These are phyloP conservation scores for Macrostomum lignano DNA, from an alignment of 1,140 invertebrate species.

Conservation along the genomic window DNA sequence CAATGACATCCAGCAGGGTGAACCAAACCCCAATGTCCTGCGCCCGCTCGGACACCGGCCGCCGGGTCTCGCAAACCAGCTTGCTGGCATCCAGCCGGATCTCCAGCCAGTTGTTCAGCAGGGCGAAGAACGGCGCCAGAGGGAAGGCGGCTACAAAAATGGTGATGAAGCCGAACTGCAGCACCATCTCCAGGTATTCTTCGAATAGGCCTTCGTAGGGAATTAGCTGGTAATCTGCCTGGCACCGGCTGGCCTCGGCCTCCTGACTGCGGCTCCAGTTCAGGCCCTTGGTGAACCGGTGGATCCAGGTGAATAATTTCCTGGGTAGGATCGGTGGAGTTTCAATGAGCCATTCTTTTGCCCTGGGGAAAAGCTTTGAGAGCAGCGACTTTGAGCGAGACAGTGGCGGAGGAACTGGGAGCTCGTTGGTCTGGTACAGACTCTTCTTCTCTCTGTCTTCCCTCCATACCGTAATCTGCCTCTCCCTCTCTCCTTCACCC, in stretches of 20 bases:
- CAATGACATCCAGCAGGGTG: conserved; percentile 38
- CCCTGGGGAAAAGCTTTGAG: conserved; percentile 16
- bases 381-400: no score
- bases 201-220: conserved; percentile 64
- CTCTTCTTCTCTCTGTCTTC: no score
- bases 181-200: conserved; percentile 82
- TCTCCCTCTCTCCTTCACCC: no score
- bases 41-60: conserved; percentile 43
- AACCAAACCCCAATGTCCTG: conserved; percentile 51
- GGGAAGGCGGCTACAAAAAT: conserved; percentile 57
- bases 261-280: conserved; percentile 7
- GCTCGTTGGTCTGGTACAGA: no score
- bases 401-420: no score
- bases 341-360: conserved; percentile 25
- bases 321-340: not conserved
- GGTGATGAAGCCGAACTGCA: conserved; percentile 59
- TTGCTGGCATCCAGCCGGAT: conserved; percentile 52
- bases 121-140: conserved; percentile 45
- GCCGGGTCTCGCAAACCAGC: conserved; percentile 41
- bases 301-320: conserved; percentile 4
- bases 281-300: not conserved
- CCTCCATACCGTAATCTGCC: no score
- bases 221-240: conserved; percentile 67
- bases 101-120: conserved; percentile 52
- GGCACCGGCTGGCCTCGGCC: conserved; percentile 38